Conservation (phyloP, 2,888 invertebrate species). For the Tenthredo notha region DNA sequence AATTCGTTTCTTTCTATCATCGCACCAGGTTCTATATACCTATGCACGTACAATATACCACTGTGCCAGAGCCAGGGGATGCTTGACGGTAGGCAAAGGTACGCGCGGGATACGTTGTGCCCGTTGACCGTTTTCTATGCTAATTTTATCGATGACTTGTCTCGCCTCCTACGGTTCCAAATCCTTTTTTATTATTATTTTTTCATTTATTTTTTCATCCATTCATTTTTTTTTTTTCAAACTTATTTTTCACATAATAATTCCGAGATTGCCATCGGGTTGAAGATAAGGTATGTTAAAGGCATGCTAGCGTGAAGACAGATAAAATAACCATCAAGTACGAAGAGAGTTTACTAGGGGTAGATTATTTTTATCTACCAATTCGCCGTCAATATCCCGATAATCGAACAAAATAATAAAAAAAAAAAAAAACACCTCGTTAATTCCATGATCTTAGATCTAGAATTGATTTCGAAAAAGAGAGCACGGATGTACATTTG, state of each 20-base stretch:
- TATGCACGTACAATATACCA: background rate
- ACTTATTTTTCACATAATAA: background rate
- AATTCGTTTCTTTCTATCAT: background rate
- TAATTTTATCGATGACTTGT: slow-evolving; percentile 66
- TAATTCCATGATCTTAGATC: too few species aligned
- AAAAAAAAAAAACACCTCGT: too few species aligned
- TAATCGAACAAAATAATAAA: too few species aligned
- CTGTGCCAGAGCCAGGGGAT: slow-evolving; percentile 18
- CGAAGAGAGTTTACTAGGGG: too few species aligned
- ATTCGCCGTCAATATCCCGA: too few species aligned
- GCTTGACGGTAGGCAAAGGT: slow-evolving; percentile 13
- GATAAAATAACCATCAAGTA: too few species aligned
- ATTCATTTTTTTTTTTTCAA: background rate
- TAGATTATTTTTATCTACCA: too few species aligned
- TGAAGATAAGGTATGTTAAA: background rate
- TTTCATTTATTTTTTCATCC: background rate
- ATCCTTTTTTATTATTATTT: slow-evolving; percentile 29
- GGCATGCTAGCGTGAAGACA: too few species aligned
- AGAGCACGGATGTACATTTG: too few species aligned
- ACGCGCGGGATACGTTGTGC: slow-evolving; percentile 52
- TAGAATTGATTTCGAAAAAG: too few species aligned
- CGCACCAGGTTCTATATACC: background rate
- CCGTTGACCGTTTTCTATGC: slow-evolving; percentile 68
- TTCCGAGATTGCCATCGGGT: background rate
- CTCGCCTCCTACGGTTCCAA: slow-evolving; percentile 57